Conservation (phyloP, 2,888 invertebrate species). For the Acrobeloides nanus region DNA sequence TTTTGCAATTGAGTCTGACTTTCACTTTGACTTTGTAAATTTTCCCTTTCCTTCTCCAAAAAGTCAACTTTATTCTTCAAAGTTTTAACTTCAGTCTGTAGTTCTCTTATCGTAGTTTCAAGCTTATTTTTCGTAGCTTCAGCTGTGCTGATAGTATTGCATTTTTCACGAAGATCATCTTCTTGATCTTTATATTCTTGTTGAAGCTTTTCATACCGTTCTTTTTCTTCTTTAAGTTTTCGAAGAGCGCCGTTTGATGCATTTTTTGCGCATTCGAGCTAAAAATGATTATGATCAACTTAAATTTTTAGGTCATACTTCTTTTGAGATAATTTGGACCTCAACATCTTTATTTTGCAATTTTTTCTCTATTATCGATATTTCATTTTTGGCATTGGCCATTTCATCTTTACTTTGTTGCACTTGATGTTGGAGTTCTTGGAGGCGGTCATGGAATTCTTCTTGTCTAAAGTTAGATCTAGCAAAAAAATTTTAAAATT, state of each 20-base stretch:
- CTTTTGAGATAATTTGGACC: constrained; percentile 42
- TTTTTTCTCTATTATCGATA: constrained; percentile 45
- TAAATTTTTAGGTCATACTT: constrained; percentile 25
- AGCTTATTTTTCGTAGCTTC: constrained; percentile 44
- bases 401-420: constrained; percentile 47
- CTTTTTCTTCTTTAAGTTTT: constrained; percentile 21
- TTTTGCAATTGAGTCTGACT: constrained; percentile 50
- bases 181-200: constrained; percentile 36
- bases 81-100: constrained; percentile 49
- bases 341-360: constrained; percentile 47
- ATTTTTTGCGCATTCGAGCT: constrained; percentile 41
- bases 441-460: constrained; percentile 51
- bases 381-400: constrained; percentile 44
- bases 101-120: constrained; percentile 43
- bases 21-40: constrained; percentile 51
- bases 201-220: constrained; percentile 19
- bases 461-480: constrained; percentile 43
- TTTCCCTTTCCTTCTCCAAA: constrained; percentile 51
- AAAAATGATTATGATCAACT: constrained; percentile 12
- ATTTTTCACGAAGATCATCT: constrained; percentile 33
- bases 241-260: constrained; percentile 42
- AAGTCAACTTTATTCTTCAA: constrained; percentile 51
- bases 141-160: constrained; percentile 34
- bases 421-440: constrained; percentile 50
- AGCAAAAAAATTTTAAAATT: background rate